Conservation (phyloP, 2,113 vertebrate genomes). For the Cyprinodon variegatus region DNA sequence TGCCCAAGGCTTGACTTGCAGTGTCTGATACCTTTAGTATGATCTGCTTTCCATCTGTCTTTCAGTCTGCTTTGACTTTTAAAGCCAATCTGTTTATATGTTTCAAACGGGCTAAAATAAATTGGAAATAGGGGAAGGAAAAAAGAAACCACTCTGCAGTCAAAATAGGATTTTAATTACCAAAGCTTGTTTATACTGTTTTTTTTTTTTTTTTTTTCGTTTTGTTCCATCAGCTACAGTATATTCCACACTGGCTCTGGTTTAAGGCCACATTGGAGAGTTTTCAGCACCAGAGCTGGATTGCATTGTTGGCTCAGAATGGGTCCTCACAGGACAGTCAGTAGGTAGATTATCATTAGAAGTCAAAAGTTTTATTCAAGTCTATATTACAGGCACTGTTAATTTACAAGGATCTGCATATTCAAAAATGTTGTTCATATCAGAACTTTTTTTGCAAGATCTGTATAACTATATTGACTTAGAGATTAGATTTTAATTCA, state of each 20-base stretch:
- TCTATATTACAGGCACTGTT: not conserved
- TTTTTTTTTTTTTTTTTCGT: not conserved
- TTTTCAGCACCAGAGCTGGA: conserved; percentile 28
- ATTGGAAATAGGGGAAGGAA: conserved; percentile 12
- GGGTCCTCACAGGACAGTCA: conserved; percentile 46
- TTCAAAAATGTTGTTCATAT: too few relatives aligned
- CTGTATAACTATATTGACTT: not conserved
- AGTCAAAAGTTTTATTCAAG: conserved; percentile 49
- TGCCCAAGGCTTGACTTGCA: conserved; percentile 52
- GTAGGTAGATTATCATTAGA: conserved; percentile 66
- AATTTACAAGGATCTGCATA: not conserved
- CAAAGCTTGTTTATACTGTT: conserved; percentile 57
- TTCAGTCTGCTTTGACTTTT: conserved; percentile 37
- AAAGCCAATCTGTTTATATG: conserved; percentile 11
- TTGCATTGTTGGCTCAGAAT: conserved; percentile 50
- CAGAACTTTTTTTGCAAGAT: not conserved
- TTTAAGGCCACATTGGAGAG: conserved; percentile 42
- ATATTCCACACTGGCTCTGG: conserved; percentile 43
- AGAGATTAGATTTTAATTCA: not conserved
- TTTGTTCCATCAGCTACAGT: conserved; percentile 9
- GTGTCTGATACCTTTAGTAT: conserved; percentile 30
- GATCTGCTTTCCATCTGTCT: conserved; percentile 35
- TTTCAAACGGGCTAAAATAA: not conserved
- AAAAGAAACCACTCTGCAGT: conserved; percentile 17
- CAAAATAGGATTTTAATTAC: conserved; percentile 66